A percentile compares a stretch with the other conserved stretches of the same genome.
These are phyloP conservation scores for Brachystomella parvula DNA, from an alignment of 1,140 invertebrate species.

Conservation along the genomic window DNA sequence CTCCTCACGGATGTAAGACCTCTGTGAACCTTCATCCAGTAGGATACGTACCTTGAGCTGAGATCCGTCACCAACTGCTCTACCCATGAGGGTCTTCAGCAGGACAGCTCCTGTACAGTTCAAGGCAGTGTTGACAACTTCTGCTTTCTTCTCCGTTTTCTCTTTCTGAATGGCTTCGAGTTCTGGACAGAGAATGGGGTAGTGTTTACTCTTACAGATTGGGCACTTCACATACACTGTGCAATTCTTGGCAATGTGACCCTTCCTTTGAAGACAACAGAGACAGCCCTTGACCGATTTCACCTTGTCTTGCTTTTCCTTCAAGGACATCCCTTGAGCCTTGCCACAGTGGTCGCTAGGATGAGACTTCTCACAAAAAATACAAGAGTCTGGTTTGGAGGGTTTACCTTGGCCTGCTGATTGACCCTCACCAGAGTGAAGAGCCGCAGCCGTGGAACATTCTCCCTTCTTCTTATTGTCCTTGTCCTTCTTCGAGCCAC, in stretches of 20 bases:
- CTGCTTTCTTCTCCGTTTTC: not conserved
- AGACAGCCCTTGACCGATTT: constrained; percentile 3
- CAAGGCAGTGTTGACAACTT: too few relatives aligned
- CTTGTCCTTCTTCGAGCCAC: not conserved
- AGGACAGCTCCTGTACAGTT: not conserved
- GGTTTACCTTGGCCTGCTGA: too few relatives aligned
- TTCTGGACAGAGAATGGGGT: not conserved
- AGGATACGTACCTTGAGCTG: not conserved
- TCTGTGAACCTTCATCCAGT: constrained; percentile 11
- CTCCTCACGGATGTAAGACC: constrained; percentile 1
- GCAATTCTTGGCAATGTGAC: not conserved
- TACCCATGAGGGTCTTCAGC: not conserved
- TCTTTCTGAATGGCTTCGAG: not conserved
- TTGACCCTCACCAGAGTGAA: not conserved
- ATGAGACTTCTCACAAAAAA: too few relatives aligned
- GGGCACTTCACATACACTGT: not conserved
- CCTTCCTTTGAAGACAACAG: not conserved
- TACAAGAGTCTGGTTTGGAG: not conserved
- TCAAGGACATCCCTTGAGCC: not conserved
- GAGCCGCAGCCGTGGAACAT: not conserved
- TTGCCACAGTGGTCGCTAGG: too few relatives aligned
- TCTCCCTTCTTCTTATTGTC: not conserved
- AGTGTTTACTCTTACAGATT: not conserved
- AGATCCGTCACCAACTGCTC: not conserved
- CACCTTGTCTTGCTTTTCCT: not conserved